A percentile compares a stretch with the other conserved stretches of the same genome.
These are phyloP conservation scores for Panulirus ornatus DNA, from an alignment of 1,140 invertebrate genomes.

Conservation along the genomic window DNA sequence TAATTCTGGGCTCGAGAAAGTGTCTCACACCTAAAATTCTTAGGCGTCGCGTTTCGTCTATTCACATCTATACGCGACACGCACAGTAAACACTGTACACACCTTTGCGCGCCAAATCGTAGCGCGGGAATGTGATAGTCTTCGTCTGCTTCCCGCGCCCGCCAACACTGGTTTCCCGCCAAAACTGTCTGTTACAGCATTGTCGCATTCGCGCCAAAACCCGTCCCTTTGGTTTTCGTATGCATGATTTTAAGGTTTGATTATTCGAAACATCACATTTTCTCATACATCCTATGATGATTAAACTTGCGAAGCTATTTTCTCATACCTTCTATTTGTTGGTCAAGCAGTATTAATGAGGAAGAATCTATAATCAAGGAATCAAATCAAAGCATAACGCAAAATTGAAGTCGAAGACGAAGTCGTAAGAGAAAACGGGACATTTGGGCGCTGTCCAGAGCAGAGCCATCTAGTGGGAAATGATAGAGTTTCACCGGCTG, in stretches of 20 bases:
- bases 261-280: too few relatives aligned
- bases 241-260: not conserved
- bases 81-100: not conserved
- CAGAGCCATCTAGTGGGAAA: conserved; percentile 25
- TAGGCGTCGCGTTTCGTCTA: conserved; percentile 6
- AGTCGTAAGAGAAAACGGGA: not conserved
- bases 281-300: too few relatives aligned
- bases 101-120: conserved; percentile 65
- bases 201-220: conserved; percentile 64
- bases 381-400: too few relatives aligned
- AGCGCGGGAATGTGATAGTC: conserved; percentile 58
- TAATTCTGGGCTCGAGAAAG: not conserved
- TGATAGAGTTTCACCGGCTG: not conserved
- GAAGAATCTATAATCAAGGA: too few relatives aligned
- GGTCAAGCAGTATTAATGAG: too few relatives aligned
- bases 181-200: conserved; percentile 40
- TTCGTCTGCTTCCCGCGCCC: conserved; percentile 48
- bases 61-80: conserved; percentile 10
- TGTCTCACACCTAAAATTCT: not conserved
- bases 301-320: too few relatives aligned
- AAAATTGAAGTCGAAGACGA: not conserved
- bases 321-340: too few relatives aligned
- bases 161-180: conserved; percentile 44
- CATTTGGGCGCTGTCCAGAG: conserved; percentile 33
- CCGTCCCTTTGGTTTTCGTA: conserved; percentile 17